Evolutionary conservation across 37 sponge, comb jelly and placozoan species (phyloP).

Genomic region (Agelas oroides): DNA sequence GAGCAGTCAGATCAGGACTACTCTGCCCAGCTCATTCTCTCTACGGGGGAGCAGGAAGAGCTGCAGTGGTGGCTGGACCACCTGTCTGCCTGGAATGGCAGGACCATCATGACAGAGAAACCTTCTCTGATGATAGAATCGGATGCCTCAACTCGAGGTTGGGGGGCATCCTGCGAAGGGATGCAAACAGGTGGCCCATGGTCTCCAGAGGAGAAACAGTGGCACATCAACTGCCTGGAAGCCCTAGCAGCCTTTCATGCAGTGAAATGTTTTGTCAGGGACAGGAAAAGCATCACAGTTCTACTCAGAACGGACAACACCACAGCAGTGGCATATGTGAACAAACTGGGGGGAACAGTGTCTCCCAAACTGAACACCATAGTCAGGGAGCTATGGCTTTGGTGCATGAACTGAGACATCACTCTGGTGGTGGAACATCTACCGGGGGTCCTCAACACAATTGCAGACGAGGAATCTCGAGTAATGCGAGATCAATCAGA

Average conservation of each 20-base stretch:
- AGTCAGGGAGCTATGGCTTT: conserved; percentile 22
- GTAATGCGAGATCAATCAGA: conserved; percentile 39
- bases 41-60: conserved; percentile 6
- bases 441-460: conserved; percentile 33
- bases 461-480: conserved; percentile 46
- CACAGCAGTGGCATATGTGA: too few relatives aligned
- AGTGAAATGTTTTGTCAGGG: conserved; percentile 17
- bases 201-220: too few relatives aligned
- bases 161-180: too few relatives aligned
- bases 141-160: conserved; percentile 33
- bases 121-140: conserved; percentile 17
- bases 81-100: too few relatives aligned
- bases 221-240: too few relatives aligned
- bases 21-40: neutral
- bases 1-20: neutral
- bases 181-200: too few relatives aligned
- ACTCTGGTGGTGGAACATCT: conserved; percentile 1
- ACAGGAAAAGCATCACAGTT: conserved; percentile 7
- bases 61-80: conserved; percentile 35
- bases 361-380: neutral
- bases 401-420: conserved; percentile 16
- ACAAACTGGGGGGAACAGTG: conserved; percentile 28
- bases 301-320: conserved; percentile 27
- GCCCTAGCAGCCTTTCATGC: too few relatives aligned
- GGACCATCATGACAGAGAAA: neutral